Evolutionary conservation across 2,797 vertebrate genomes (phyloP).

Genomic region (Poecile montanus): DNA sequence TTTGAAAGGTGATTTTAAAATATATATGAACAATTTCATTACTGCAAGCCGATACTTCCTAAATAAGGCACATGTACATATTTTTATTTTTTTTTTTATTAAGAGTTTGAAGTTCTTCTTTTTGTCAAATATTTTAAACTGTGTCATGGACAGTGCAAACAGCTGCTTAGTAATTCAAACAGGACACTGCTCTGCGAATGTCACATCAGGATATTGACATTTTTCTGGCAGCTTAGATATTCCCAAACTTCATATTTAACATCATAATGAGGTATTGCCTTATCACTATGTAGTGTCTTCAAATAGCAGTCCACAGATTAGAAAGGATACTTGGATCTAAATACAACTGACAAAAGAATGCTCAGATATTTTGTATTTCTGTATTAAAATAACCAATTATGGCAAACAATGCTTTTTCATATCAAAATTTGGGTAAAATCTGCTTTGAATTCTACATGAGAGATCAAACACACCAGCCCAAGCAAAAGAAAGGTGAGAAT

Average conservation of each 20-base stretch:
- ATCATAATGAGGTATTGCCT: not conserved
- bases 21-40: not conserved
- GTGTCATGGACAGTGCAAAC: not conserved
- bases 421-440: not conserved
- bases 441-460: not conserved
- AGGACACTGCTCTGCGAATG: not conserved
- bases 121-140: not conserved
- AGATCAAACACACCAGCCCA: not conserved
- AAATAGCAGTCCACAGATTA: constrained; percentile 28
- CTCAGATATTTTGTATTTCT: constrained; percentile 49
- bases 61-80: not conserved
- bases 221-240: not conserved
- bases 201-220: constrained; percentile 17
- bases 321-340: constrained; percentile 54
- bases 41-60: not conserved
- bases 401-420: not conserved
- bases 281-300: constrained; percentile 6
- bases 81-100: not conserved
- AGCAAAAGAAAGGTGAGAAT: not conserved
- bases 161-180: constrained; percentile 32
- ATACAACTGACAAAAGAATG: constrained; percentile 40
- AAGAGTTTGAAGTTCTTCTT: not conserved
- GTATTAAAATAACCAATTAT: constrained; percentile 33
- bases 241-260: constrained; percentile 19
- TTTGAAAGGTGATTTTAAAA: not conserved